Percentiles rank a stretch among this genome's conserved stretches.
These are phyloP conservation scores for Peromyscus maniculatus DNA, from an alignment of 2,113 vertebrate genomes.

Conservation along the genomic window DNA sequence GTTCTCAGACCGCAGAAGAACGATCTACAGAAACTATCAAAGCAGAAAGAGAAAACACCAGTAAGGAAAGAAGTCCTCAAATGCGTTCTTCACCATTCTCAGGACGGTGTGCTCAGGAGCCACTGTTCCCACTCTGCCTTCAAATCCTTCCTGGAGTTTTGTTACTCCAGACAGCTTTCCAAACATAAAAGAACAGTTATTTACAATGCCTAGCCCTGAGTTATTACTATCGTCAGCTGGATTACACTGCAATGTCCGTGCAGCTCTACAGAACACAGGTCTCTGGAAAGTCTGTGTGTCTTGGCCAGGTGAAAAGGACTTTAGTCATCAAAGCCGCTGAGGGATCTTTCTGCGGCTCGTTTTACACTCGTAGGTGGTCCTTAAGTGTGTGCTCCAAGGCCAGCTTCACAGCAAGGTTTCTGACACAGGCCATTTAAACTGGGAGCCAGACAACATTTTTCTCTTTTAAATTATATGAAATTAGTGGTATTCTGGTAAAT, in stretches of 20 bases:
- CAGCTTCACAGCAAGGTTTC: conserved; percentile 54
- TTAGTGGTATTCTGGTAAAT: conserved; percentile 59
- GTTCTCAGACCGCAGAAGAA: conserved; percentile 1
- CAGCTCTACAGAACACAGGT: conserved; percentile 29
- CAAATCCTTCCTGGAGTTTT: conserved; percentile 5
- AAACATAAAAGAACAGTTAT: conserved; percentile 69
- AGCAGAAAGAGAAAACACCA: neutral
- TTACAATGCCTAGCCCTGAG: conserved; percentile 60
- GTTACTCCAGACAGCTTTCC: conserved; percentile 66
- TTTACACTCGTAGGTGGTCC: conserved; percentile 61
- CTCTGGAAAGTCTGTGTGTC: conserved; percentile 34
- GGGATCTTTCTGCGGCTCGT: conserved; percentile 45
- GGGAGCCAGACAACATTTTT: conserved; percentile 66
- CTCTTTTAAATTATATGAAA: conserved; percentile 43
- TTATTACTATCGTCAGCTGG: conserved; percentile 58
- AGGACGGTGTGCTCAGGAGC: neutral
- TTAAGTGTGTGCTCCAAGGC: conserved; percentile 40
- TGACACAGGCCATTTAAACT: conserved; percentile 70
- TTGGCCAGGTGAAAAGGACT: conserved; percentile 48
- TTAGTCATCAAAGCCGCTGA: conserved; percentile 61
- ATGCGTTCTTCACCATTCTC: neutral
- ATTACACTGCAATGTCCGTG: conserved; percentile 52
- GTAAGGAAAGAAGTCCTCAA: neutral
- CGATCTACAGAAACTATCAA: neutral
- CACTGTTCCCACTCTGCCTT: neutral